Percentiles rank a stretch among this genome's conserved stretches.
These are phyloP conservation scores for Enteromius anoplus DNA, from an alignment of 2,797 vertebrate species.

Conservation along the genomic window DNA sequence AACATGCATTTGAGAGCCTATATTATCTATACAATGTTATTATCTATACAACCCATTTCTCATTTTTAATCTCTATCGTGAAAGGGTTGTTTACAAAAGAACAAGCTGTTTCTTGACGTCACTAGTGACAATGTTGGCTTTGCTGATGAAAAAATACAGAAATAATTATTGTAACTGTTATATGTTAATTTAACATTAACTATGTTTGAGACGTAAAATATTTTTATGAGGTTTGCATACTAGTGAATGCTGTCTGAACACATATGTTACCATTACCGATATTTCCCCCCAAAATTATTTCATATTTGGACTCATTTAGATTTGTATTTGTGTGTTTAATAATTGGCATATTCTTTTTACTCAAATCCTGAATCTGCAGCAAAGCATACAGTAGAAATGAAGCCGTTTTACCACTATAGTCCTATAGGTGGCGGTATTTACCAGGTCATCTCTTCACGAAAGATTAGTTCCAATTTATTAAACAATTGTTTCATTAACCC, in stretches of 20 bases:
- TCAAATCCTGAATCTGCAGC: neutral
- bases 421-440: slow-evolving; percentile 31
- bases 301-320: neutral
- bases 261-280: neutral
- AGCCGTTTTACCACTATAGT: neutral
- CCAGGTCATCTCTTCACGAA: neutral
- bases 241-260: neutral
- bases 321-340: neutral
- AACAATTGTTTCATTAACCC: neutral
- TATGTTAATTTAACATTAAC: neutral
- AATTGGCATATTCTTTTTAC: neutral
- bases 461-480: neutral
- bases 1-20: neutral
- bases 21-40: too few species aligned
- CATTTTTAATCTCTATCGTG: neutral
- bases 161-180: neutral
- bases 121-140: neutral
- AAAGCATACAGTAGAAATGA: neutral
- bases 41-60: neutral
- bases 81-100: neutral
- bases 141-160: neutral
- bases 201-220: neutral
- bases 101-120: slow-evolving; percentile 20
- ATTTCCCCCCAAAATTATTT: neutral
- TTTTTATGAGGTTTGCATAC: neutral